Evolutionary conservation across 2,113 vertebrate genomes (phyloP).

Genomic region (Arothron firmamentum): DNA sequence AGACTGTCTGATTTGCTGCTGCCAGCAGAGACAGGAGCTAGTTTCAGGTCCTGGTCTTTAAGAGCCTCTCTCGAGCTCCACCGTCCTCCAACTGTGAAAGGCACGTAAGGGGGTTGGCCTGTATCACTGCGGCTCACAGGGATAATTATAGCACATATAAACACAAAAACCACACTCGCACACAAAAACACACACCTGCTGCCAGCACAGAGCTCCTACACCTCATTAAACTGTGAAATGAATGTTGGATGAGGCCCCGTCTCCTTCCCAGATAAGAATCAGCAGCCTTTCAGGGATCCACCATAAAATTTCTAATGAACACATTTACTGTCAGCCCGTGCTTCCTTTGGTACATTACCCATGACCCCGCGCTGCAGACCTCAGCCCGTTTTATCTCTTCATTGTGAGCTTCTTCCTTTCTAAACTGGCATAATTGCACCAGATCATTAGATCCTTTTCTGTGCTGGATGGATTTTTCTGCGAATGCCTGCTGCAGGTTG

Average conservation of each 20-base stretch:
- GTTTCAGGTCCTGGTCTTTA: constrained; percentile 10
- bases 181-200: constrained; percentile 38
- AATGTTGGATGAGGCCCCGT: constrained; percentile 56
- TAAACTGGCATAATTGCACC: too few species aligned
- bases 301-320: constrained; percentile 55
- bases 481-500: constrained; percentile 7
- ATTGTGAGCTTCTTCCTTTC: background rate
- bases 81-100: constrained; percentile 30
- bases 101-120: constrained; percentile 24
- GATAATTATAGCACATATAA: constrained; percentile 50
- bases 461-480: background rate
- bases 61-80: constrained; percentile 25
- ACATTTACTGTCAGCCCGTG: constrained; percentile 41
- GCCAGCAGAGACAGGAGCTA: constrained; percentile 1
- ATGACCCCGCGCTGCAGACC: constrained; percentile 8
- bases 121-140: constrained; percentile 42
- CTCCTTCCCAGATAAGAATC: constrained; percentile 61
- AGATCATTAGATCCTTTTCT: background rate
- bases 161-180: constrained; percentile 22
- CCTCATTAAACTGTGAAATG: constrained; percentile 72
- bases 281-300: constrained; percentile 40
- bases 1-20: constrained; percentile 2
- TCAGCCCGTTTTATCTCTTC: background rate
- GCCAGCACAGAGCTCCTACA: constrained; percentile 49
- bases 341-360: constrained; percentile 7